Evolutionary conservation across 2,113 vertebrate genomes (phyloP).

Genomic region (Pachyramphus minor): DNA sequence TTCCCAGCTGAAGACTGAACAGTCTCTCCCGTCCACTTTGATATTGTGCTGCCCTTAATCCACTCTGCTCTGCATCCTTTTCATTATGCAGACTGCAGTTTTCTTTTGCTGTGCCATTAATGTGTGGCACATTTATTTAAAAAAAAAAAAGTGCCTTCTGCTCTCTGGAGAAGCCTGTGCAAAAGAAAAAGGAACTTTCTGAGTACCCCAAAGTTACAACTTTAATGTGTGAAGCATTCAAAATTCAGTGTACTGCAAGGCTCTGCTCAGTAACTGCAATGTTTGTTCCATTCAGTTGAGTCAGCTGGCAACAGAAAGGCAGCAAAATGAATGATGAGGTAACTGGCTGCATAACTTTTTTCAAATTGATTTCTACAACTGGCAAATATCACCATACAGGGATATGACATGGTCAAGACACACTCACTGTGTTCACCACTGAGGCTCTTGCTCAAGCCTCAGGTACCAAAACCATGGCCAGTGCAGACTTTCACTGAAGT

Average conservation of each 20-base stretch:
- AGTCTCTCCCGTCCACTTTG: background rate
- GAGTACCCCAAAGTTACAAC: background rate
- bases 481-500: background rate
- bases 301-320: background rate
- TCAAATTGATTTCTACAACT: conserved; percentile 4
- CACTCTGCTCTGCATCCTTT: background rate
- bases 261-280: background rate
- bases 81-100: background rate
- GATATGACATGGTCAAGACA: background rate
- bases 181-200: background rate
- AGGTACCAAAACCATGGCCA: background rate
- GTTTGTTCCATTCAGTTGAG: background rate
- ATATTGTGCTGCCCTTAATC: background rate
- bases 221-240: background rate
- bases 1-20: background rate
- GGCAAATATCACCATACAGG: conserved; percentile 28
- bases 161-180: background rate
- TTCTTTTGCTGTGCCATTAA: background rate
- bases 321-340: conserved; percentile 10
- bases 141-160: background rate
- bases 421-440: background rate
- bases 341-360: background rate
- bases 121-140: background rate
- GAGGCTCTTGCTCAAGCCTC: background rate
- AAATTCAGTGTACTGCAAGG: background rate